Base-by-base conservation (phyloP, 2,888 invertebrate species). In the Zygogramma bicolorata region DNA sequence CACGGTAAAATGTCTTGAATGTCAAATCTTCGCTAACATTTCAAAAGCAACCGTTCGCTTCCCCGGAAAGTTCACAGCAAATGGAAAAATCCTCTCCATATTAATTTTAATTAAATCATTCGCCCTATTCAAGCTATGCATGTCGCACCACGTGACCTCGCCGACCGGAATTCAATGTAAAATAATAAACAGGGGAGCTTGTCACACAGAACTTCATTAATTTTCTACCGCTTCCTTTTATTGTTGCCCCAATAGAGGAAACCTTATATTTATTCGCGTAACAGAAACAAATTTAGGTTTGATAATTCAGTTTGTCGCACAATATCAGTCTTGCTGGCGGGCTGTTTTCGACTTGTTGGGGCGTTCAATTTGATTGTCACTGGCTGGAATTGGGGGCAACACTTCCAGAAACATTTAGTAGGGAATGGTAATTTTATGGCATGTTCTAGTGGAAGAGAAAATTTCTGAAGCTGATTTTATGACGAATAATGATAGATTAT, bases 171-270 rank as follows among this genome's bases (percentile, higher is more conserved):
- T 53, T 3, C 27, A 27, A 27, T 53, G 27, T 53, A n/a, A 27
- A 53, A 53, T 53, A 22, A 27, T 53, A 53, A 25, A 53, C 53
- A 57, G 65, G 5, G 46, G 38, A 67, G 27, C 59, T 68, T 46
- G 69, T 63, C 46, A 63, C 69, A 46, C 8, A 38, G 59, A 71
- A 71, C 65, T 71, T 67, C 61, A 74, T 74, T 74, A 74, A 74
- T 62, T 74, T 74, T 74, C 25, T 74, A 74, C 68, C 61, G 63
- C 70, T 71, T 74, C 74, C 65, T 65, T 71, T 71, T 68, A 61
- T 71, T 65, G 65, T 65, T 46, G 57, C 65, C 67, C 49, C 46
- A 58, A 57, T 65, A 65, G 49, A 29, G 46, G 74, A 70, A 74
- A 65, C 71, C 63, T 38, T 40, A 68, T 46, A 68, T 53, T 60